These are phyloP conservation scores for Popillia japonica DNA, from an alignment of 1,140 invertebrate genomes.

Conservation along the genomic window DNA sequence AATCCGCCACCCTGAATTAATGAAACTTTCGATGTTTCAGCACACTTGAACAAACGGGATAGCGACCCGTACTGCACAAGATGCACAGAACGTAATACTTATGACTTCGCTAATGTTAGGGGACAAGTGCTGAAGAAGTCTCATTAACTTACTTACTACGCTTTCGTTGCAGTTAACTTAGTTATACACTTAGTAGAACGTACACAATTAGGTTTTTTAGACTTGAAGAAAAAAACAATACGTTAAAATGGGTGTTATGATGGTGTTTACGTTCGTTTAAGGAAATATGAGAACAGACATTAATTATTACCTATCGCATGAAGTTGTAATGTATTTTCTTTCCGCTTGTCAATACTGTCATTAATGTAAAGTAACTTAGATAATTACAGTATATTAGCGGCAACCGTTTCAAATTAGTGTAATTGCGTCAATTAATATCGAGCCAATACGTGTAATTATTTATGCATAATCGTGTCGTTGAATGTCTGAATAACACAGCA, in stretches of 20 bases:
- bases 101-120: constrained; percentile 6
- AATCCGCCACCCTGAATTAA: constrained; percentile 8
- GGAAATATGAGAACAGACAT: too few species aligned
- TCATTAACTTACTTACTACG: background rate
- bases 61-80: constrained; percentile 3
- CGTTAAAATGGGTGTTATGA: too few species aligned
- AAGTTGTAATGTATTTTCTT: constrained; percentile 4
- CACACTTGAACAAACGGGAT: background rate
- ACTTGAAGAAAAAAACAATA: too few species aligned
- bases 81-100: constrained; percentile 20
- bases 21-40: constrained; percentile 33
- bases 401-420: constrained; percentile 20
- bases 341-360: constrained; percentile 3
- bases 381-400: constrained; percentile 17
- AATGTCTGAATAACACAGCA: background rate
- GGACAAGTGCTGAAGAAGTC: background rate
- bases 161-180: too few species aligned
- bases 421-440: constrained; percentile 17
- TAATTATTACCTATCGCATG: background rate
- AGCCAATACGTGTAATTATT: constrained; percentile 18
- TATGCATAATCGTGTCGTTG: constrained; percentile 9
- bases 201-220: too few species aligned
- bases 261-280: too few species aligned
- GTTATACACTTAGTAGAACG: too few species aligned
- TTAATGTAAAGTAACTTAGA: constrained; percentile 10